These are phyloP conservation scores for Oligia strigilis DNA, from an alignment of 2,888 invertebrate species.

Conservation along the genomic window DNA sequence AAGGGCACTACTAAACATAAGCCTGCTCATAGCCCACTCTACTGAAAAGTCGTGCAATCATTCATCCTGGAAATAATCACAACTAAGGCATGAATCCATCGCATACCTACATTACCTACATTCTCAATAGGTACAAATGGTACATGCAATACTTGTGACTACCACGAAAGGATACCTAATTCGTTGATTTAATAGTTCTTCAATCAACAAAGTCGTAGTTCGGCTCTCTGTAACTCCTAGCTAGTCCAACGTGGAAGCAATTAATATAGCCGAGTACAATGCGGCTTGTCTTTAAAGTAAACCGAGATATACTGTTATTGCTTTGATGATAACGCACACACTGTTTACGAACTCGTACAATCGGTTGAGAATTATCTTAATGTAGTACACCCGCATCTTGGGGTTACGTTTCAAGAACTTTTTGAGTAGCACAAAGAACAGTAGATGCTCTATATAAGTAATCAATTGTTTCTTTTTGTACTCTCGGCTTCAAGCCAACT, in stretches of 20 bases:
- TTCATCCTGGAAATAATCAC: background rate
- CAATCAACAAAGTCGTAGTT: slow-evolving; percentile 1
- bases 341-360: slow-evolving; percentile 37
- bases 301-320: slow-evolving; percentile 48
- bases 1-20: background rate
- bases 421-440: slow-evolving; percentile 39
- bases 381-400: slow-evolving; percentile 36
- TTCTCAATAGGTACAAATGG: slow-evolving; percentile 3
- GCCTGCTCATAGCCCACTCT: background rate
- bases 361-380: slow-evolving; percentile 44
- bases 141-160: background rate
- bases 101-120: background rate
- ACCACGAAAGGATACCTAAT: background rate
- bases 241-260: slow-evolving; percentile 24
- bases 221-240: slow-evolving; percentile 1
- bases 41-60: background rate
- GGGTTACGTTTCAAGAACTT: slow-evolving; percentile 42
- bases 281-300: slow-evolving; percentile 48
- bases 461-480: slow-evolving; percentile 39
- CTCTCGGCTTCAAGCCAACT: slow-evolving; percentile 19
- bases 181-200: slow-evolving; percentile 14
- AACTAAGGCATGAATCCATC: background rate
- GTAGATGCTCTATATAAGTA: slow-evolving; percentile 4
- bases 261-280: slow-evolving; percentile 41
- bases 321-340: slow-evolving; percentile 49